A percentile compares a stretch with the other conserved stretches of the same genome.
Evolutionary conservation across 2,888 invertebrate species (phyloP).

Genomic region (Synergus gifuensis): DNA sequence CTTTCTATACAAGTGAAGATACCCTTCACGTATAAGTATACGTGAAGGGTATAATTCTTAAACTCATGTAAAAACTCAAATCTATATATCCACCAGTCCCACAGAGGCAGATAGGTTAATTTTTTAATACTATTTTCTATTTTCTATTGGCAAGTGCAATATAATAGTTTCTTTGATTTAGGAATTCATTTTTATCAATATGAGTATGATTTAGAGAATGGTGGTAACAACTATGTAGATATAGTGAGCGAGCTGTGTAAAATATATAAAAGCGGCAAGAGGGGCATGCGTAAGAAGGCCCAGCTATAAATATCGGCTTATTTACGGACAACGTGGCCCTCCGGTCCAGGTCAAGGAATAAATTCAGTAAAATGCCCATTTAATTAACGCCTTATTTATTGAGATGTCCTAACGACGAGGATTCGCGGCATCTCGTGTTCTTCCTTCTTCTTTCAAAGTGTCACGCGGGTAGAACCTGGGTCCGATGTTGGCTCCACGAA

Average conservation of each 20-base stretch:
- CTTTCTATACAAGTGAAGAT: too few species aligned
- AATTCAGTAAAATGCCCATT: conserved; percentile 75
- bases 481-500: conserved; percentile 46
- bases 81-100: not conserved
- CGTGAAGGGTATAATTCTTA: not conserved
- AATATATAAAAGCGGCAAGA: conserved; percentile 50
- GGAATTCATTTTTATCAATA: too few species aligned
- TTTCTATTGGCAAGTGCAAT: too few species aligned
- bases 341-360: conserved; percentile 66
- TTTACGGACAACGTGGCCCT: conserved; percentile 69
- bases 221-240: too few species aligned
- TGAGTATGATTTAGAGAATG: too few species aligned
- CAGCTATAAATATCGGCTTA: conserved; percentile 74
- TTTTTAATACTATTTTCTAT: not conserved
- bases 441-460: conserved; percentile 48
- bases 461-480: conserved; percentile 50
- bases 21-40: too few species aligned
- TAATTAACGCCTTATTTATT: conserved; percentile 78
- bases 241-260: not conserved
- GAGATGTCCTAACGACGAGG: conserved; percentile 68
- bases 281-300: conserved; percentile 56
- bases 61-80: not conserved
- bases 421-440: conserved; percentile 53
- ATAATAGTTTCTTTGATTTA: too few species aligned
- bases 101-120: not conserved